Conservation (phyloP, 1,140 invertebrate species). For the Diabrotica virgifera region DNA sequence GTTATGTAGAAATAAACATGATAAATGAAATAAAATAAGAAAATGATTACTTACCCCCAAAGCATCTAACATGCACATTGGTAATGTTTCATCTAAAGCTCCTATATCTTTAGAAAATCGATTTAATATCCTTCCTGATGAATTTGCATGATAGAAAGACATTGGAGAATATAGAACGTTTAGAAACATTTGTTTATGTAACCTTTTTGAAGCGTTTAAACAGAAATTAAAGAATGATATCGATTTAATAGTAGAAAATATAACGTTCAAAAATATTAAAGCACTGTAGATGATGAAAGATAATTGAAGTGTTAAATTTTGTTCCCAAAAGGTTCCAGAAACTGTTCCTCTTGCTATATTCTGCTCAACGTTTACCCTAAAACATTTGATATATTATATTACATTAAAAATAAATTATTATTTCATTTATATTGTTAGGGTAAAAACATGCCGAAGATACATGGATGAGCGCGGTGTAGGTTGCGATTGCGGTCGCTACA, state of each 20-base stretch:
- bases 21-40: too few species aligned
- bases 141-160: conserved; percentile 86
- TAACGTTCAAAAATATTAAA: conserved; percentile 77
- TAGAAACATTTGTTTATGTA: conserved; percentile 83
- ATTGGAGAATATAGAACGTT: conserved; percentile 79
- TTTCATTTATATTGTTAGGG: too few species aligned
- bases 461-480: too few species aligned
- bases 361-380: not conserved
- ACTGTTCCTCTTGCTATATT: not conserved
- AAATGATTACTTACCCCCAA: conserved; percentile 58
- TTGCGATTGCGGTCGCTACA: too few species aligned
- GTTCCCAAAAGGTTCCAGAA: conserved; percentile 58
- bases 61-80: conserved; percentile 71
- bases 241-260: conserved; percentile 61
- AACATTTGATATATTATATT: not conserved
- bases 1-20: too few species aligned
- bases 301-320: conserved; percentile 68
- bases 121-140: conserved; percentile 65
- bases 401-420: too few species aligned
- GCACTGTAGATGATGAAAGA: conserved; percentile 75
- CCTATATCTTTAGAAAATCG: conserved; percentile 75
- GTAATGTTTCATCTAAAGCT: conserved; percentile 72
- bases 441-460: too few species aligned
- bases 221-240: conserved; percentile 71
- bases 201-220: conserved; percentile 56